A percentile compares a stretch with the other conserved stretches of the same genome.
Conservation (phyloP, 2,888 invertebrate species). For the Apoderus coryli region DNA sequence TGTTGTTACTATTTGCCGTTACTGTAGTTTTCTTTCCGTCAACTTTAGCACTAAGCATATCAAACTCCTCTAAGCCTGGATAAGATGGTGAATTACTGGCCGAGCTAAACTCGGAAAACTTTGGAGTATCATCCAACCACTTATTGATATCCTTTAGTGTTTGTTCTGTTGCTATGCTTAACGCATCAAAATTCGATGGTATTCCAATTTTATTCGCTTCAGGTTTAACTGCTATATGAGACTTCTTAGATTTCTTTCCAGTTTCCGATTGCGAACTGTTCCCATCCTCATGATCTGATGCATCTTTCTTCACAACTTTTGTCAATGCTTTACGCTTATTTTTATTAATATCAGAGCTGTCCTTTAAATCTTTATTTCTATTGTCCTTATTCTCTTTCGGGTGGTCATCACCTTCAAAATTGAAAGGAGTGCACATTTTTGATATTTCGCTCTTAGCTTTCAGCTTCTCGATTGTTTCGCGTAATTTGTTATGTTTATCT, state of each 20-base stretch:
- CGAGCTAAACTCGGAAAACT: constrained; percentile 59
- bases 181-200: constrained; percentile 41
- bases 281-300: constrained; percentile 25
- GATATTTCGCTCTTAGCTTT: constrained; percentile 47
- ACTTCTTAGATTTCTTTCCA: constrained; percentile 19
- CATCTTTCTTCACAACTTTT: constrained; percentile 17
- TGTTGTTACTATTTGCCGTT: too few relatives aligned
- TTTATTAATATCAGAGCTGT: constrained; percentile 15
- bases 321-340: constrained; percentile 1
- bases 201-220: constrained; percentile 21
- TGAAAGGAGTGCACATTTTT: constrained; percentile 26
- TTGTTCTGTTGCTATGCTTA: constrained; percentile 59
- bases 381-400: constrained; percentile 26
- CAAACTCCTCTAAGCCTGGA: constrained; percentile 42
- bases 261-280: constrained; percentile 23
- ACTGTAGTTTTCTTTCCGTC: too few relatives aligned
- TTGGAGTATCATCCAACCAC: constrained; percentile 76
- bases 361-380: constrained; percentile 23
- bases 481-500: constrained; percentile 31
- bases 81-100: constrained; percentile 60
- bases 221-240: constrained; percentile 17
- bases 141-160: constrained; percentile 77
- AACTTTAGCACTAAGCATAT: constrained; percentile 21
- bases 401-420: constrained; percentile 23
- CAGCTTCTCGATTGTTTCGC: constrained; percentile 45